Evolutionary conservation across 2,113 vertebrate species (phyloP), one percentile per base, ranked within the genome.

Genomic region (Ictidomys tridecemlineatus): DNA sequence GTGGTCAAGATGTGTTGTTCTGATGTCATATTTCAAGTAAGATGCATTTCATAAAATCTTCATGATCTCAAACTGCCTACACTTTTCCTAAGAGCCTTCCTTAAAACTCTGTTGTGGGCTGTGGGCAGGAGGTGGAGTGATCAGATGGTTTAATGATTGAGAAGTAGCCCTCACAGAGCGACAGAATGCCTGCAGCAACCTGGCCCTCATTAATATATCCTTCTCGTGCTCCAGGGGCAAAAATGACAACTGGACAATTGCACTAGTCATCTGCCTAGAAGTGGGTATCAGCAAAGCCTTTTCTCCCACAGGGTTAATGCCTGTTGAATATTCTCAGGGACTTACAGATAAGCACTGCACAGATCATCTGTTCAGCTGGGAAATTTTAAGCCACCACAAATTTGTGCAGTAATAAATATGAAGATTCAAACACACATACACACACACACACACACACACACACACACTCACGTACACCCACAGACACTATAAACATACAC

Each of bases 121-220:
- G 4, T 12, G 61, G 51, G 74, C n/a, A 12, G 37, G 48, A 63
- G 76, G 2, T 9, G 13, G 58, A 22, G 17, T 10, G 8, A 37
- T 67, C 34, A 53, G 34, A 51, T 51, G 45, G 56, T 72, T 56
- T 90, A 45, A 63, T 51, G 92, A 79, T 51, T 34, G 85, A 95
- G 85, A 87, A 85, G 61, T 8, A 74, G 61, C 32, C 61, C 61
- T 77, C 37, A 4, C 4, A 24, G 69, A 90, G 53, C 16, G 34
- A 16, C 6, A 22, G n/a, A 92, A 76, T 34, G 51, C 94, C 94
- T 22, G 30, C 0, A 9, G 93, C 93, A 86, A 17, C 9, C 73
- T 56, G 48, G 56, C 39, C 67, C 95, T 96, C 95, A 94, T 96
- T 95, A 96, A 78, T 83, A 51, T 16, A 58, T 42, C 86, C 65